A percentile compares a stretch with the other conserved stretches of the same genome.
Evolutionary conservation across 2,113 vertebrate genomes (phyloP).

Genomic region (Alosa alosa): DNA sequence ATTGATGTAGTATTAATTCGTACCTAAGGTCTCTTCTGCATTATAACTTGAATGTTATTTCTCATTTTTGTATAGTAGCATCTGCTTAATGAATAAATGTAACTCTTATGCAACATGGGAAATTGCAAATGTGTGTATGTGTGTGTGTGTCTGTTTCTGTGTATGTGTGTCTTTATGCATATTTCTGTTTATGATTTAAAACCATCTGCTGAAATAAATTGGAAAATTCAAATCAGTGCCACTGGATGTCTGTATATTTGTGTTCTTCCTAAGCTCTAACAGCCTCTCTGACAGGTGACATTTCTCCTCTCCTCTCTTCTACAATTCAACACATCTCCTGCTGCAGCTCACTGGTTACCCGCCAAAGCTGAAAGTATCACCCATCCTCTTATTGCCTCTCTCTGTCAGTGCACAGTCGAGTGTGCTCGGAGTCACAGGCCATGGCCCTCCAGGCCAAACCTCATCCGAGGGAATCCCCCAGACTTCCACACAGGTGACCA

Average conservation of each 20-base stretch:
- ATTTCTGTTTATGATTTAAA: not conserved
- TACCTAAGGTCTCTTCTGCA: no score
- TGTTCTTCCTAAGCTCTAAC: not conserved
- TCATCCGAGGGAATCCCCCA: not conserved
- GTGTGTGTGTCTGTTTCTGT: constrained; percentile 7
- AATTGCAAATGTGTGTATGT: not conserved
- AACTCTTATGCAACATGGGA: not conserved
- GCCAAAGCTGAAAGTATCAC: not conserved
- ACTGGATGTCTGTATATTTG: not conserved
- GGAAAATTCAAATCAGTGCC: not conserved
- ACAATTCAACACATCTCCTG: not conserved
- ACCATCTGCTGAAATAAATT: constrained; percentile 17
- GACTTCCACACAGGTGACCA: not conserved
- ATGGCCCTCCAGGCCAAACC: not conserved
- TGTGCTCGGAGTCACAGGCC: not conserved
- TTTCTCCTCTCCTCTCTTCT: not conserved
- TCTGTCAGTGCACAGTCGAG: not conserved
- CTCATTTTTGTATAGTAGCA: no score
- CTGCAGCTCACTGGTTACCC: not conserved
- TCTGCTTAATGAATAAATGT: no score
- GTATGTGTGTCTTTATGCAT: not conserved
- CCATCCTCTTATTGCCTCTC: not conserved
- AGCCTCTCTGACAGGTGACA: not conserved
- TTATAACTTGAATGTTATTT: no score
- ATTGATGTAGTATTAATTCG: no score